Conservation (phyloP, 2,888 invertebrate genomes). For the Gymnoscelis rufifasciata region DNA sequence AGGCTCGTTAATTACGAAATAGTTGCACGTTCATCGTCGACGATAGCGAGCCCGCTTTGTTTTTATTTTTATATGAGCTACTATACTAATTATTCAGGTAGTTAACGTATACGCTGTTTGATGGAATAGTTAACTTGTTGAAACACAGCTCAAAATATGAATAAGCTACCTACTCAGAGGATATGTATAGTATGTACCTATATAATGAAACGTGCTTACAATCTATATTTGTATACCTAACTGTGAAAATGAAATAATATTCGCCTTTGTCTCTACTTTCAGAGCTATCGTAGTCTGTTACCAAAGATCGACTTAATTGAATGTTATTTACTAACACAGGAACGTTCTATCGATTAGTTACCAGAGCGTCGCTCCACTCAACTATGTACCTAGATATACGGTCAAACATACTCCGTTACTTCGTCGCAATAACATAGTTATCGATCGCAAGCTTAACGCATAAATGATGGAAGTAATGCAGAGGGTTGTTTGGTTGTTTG, state of each 20-base stretch:
- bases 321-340: slow-evolving; percentile 20
- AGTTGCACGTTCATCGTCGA: slow-evolving; percentile 21
- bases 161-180: too few relatives aligned
- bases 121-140: too few relatives aligned
- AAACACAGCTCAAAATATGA: too few relatives aligned
- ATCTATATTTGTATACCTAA: too few relatives aligned
- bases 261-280: too few relatives aligned
- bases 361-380: too few relatives aligned
- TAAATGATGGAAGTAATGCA: slow-evolving; percentile 32
- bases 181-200: too few relatives aligned
- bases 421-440: slow-evolving; percentile 10
- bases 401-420: not conserved
- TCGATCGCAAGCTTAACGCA: slow-evolving; percentile 25
- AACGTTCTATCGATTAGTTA: slow-evolving; percentile 23
- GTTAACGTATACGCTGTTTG: too few relatives aligned
- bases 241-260: too few relatives aligned
- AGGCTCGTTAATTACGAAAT: slow-evolving; percentile 23
- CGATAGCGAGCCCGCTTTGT: not conserved
- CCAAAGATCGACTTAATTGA: slow-evolving; percentile 11
- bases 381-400: slow-evolving; percentile 4
- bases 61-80: too few relatives aligned
- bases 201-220: too few relatives aligned
- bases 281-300: too few relatives aligned
- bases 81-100: not conserved
- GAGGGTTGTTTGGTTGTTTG: slow-evolving; percentile 37